These are phyloP conservation scores for Brenthis ino DNA, from an alignment of 2,888 invertebrate species.

Conservation along the genomic window DNA sequence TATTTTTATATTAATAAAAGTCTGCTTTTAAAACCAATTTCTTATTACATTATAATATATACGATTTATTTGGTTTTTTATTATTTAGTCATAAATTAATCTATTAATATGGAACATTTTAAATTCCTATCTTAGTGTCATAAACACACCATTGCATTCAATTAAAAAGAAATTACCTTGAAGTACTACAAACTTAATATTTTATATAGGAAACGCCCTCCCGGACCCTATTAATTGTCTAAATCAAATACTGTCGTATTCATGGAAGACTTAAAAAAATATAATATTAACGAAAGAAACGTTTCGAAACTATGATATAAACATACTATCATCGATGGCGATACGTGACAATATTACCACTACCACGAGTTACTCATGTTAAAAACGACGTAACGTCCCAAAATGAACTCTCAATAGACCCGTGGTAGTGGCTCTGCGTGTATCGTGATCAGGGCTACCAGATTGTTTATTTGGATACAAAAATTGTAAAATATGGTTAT, in stretches of 20 bases:
- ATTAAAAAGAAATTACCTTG: slow-evolving; percentile 58
- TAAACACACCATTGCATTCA: slow-evolving; percentile 57
- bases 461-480: no score
- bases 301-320: slow-evolving; percentile 28
- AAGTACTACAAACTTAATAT: slow-evolving; percentile 77
- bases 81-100: slow-evolving; percentile 12
- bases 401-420: background rate
- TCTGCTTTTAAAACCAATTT: slow-evolving; percentile 7
- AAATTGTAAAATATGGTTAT: no score
- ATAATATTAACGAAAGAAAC: slow-evolving; percentile 34
- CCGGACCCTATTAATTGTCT: slow-evolving; percentile 52
- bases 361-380: slow-evolving; percentile 1
- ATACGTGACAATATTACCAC: background rate
- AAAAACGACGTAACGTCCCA: background rate
- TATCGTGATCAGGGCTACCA: no score
- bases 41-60: slow-evolving; percentile 1
- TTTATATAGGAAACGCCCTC: slow-evolving; percentile 78
- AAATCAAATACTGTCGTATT: slow-evolving; percentile 62
- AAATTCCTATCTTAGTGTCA: slow-evolving; percentile 42
- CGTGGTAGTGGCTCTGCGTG: background rate
- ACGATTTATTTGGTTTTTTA: slow-evolving; percentile 12
- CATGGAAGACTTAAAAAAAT: slow-evolving; percentile 55
- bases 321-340: slow-evolving; percentile 19
- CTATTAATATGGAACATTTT: slow-evolving; percentile 2
- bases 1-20: slow-evolving; percentile 1